Percentiles rank a stretch among this genome's conserved stretches.
These are phyloP conservation scores for Drosophila heteroneura DNA, from an alignment of 2,888 invertebrate species.

Conservation along the genomic window DNA sequence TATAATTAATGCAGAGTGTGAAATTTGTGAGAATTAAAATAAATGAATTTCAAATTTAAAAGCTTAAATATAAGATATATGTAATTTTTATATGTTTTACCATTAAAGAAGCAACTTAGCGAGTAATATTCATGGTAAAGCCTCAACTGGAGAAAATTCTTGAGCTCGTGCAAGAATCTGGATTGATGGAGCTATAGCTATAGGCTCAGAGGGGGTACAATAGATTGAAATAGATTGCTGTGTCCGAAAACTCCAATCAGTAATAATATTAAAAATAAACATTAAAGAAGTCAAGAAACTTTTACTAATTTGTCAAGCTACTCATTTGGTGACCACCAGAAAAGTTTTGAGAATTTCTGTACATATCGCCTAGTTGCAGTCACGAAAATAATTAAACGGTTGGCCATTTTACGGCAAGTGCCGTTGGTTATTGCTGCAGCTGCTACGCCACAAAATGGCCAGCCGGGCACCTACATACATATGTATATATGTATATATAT, in stretches of 20 bases:
- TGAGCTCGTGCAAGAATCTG: not conserved
- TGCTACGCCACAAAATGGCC: slow-evolving; percentile 35
- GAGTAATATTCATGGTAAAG: too few relatives aligned
- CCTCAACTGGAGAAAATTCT: not conserved
- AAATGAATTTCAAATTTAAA: not conserved
- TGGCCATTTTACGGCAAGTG: slow-evolving; percentile 27
- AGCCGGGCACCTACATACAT: slow-evolving; percentile 1
- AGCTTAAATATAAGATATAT: not conserved
- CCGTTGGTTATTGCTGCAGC: slow-evolving; percentile 23
- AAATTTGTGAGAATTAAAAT: not conserved
- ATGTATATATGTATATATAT: not conserved
- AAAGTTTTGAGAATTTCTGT: not conserved
- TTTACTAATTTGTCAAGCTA: not conserved
- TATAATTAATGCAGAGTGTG: not conserved
- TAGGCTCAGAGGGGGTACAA: not conserved
- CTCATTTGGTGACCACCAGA: not conserved
- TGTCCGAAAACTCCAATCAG: not conserved
- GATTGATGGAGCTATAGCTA: not conserved
- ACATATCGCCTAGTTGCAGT: slow-evolving; percentile 2
- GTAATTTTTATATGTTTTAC: too few relatives aligned
- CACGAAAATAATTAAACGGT: slow-evolving; percentile 45
- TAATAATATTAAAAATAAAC: not conserved
- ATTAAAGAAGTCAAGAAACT: not conserved
- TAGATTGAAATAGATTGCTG: not conserved
- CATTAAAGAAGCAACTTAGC: too few relatives aligned